These are phyloP conservation scores for Laticauda colubrina DNA, from an alignment of 2,113 vertebrate species.

Conservation along the genomic window DNA sequence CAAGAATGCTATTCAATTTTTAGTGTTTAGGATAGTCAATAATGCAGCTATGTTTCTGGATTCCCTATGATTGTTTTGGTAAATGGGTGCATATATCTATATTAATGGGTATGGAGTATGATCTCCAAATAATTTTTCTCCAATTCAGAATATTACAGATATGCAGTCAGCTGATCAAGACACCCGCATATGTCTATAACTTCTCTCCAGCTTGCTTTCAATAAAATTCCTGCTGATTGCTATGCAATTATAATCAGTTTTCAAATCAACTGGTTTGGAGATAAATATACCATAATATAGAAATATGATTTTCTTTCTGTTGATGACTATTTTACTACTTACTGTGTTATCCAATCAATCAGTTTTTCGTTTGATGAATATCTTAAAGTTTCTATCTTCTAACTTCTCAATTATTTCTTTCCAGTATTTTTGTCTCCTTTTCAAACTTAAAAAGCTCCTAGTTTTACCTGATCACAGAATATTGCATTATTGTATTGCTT, in stretches of 20 bases:
- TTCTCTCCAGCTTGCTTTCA: neutral
- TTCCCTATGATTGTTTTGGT: neutral
- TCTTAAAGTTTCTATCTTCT: neutral
- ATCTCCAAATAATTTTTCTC: neutral
- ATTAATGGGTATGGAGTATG: neutral
- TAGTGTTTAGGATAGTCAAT: neutral
- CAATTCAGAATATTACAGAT: neutral
- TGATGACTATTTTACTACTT: neutral
- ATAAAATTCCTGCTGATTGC: neutral
- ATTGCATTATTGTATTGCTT: conserved; percentile 34
- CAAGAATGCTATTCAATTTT: neutral
- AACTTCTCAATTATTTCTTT: neutral
- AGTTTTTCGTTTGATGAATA: neutral
- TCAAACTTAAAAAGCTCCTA: neutral
- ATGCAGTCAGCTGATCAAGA: neutral
- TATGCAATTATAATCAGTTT: neutral
- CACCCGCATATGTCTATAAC: neutral
- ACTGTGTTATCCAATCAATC: neutral
- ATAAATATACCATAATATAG: neutral
- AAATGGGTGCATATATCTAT: neutral
- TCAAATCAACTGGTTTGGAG: neutral
- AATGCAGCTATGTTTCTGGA: neutral
- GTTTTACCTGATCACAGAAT: neutral
- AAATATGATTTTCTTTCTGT: neutral
- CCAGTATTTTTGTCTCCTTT: neutral